Evolutionary conservation across 2,113 vertebrate species (phyloP), one percentile per base, ranked within the genome.

Genomic region (Proterorhinus semilunaris): DNA sequence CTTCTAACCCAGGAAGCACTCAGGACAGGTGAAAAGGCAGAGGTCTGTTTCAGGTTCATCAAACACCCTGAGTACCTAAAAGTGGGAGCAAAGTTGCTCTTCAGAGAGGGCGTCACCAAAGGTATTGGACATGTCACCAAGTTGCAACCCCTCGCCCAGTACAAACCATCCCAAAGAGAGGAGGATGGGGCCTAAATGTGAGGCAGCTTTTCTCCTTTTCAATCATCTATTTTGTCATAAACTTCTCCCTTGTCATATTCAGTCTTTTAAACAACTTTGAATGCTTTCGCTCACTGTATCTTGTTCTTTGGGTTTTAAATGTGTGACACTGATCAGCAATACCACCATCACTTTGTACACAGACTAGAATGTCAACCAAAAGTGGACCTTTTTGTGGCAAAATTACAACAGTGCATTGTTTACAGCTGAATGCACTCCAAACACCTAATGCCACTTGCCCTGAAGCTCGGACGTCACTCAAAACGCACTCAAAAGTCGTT

Each of bases 51-150:
- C 89, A 95, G 91, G 82, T 99, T 99, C 92, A 95, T 99, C 88
- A 99, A 99, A 76, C 96, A 99, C 78, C 97, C 98, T 0, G 98
- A 99, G 76, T 99, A 99, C 90, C 92, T 99, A 90, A 98, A 98
- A 88, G 92, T 95, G 0, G 97, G 98, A 13, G 95, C 98, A 67
- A 99, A 99, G 88, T 90, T 99, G 79, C 95, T 99, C 66, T 99
- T 99, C 89, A 93, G 97, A 81, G 94, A 98, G 89, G 96, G 97
- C 17, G 94, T 95, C 48, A 99, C 98, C 80, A 99, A 99, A 92
- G 98, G 98, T 65, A 98, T 99, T 52, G 98, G 98, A 62, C 98
- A 98, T 9, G 94, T 99, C 87, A 98, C 96, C 48, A 93, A 94
- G 80, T 87, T 99, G 71, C 95, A 97, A 86, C 94, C 95, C 61